phyloP scores from a whole-genome alignment of 2,113 vertebrate genomes.

The Caranx ignobilis region DNA sequence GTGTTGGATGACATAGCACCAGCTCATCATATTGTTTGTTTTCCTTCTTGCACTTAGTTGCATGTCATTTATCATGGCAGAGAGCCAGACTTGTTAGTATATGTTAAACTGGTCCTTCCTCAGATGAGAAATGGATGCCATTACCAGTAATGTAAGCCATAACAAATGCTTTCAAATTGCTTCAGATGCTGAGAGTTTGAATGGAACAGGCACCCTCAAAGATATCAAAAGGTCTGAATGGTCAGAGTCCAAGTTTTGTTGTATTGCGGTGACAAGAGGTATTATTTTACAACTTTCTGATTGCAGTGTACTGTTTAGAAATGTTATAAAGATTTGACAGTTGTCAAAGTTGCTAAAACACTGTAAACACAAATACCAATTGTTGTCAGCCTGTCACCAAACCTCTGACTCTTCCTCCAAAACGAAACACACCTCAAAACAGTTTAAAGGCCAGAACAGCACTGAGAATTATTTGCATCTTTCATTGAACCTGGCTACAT shows the following conservation, averaged over 20 bases:
- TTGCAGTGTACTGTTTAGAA: background rate
- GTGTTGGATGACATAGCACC: conserved; percentile 42
- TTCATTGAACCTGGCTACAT: no score
- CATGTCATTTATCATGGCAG: conserved; percentile 60
- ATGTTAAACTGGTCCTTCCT: conserved; percentile 43
- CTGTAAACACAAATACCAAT: no score
- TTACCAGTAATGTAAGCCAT: conserved; percentile 72
- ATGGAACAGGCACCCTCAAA: background rate
- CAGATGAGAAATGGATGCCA: conserved; percentile 76
- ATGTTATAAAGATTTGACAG: background rate
- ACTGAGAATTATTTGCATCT: no score
- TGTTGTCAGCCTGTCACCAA: no score
- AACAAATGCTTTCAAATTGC: conserved; percentile 67
- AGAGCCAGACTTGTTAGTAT: conserved; percentile 57
- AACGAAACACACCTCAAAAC: no score
- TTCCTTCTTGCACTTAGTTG: conserved; percentile 36
- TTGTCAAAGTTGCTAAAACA: no score
- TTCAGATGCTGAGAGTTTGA: conserved; percentile 52
- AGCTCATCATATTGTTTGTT: conserved; percentile 63
- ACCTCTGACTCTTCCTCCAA: no score
- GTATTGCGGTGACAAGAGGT: background rate
- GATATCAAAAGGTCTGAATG: conserved; percentile 9
- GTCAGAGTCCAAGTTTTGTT: background rate
- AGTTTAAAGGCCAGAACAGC: no score
- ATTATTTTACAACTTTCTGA: background rate